A percentile compares a stretch with the other conserved stretches of the same genome.
These are phyloP conservation scores for Drosophila gunungcola DNA, from an alignment of 1,140 invertebrate species.

Conservation along the genomic window DNA sequence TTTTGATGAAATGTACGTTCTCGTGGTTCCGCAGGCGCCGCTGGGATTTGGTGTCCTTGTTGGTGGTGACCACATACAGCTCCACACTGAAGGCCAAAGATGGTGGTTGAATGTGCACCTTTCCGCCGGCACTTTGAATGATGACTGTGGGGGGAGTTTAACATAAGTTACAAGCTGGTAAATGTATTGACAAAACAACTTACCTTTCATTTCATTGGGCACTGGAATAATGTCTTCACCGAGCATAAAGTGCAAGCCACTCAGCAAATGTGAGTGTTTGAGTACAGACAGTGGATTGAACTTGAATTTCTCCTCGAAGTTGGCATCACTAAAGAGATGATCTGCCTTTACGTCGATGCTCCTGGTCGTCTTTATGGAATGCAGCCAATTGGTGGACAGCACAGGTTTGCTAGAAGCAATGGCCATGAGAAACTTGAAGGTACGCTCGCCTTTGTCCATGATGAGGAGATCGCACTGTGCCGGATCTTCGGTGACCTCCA, in stretches of 20 bases:
- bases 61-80: constrained; percentile 33
- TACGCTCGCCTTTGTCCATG: constrained; percentile 69
- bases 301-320: constrained; percentile 32
- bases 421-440: constrained; percentile 57
- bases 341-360: constrained; percentile 24
- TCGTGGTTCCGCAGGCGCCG: constrained; percentile 14
- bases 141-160: constrained; percentile 30
- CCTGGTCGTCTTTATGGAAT: constrained; percentile 21
- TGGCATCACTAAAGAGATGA: constrained; percentile 53
- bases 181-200: neutral
- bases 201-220: constrained; percentile 47
- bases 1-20: constrained; percentile 40
- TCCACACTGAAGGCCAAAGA: neutral
- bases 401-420: constrained; percentile 58
- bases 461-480: constrained; percentile 47
- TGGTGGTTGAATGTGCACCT: constrained; percentile 16
- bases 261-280: constrained; percentile 21
- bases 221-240: constrained; percentile 51
- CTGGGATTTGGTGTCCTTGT: constrained; percentile 4
- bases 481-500: constrained; percentile 55
- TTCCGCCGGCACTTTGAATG: constrained; percentile 54
- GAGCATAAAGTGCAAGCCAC: constrained; percentile 44
- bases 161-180: neutral
- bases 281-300: constrained; percentile 47
- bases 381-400: constrained; percentile 42